Base-by-base conservation (phyloP, 1,140 invertebrate genomes). In the Penaeus indicus region DNA sequence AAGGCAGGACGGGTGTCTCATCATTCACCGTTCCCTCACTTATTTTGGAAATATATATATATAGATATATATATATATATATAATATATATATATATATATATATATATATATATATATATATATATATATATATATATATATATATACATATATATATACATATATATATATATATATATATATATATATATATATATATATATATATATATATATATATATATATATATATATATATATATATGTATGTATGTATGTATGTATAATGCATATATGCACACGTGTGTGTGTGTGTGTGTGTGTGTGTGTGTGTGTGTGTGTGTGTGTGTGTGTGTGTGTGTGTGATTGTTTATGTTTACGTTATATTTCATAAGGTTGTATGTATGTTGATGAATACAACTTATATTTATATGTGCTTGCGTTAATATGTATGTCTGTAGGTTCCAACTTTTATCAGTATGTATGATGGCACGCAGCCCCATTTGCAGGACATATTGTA, bases 201-300 rank as follows among this genome's bases (percentile, higher is more conserved):
- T 83, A 27, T 64, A 63, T 83, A 27, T 64, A 63, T 83, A 27
- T 83, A n/a, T 63, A 27, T 64, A 11, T 83, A 64, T 83, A 21
- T 81, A 81, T 81, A 54, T 81, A 81, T 81, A 81, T 54, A 81
- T 81, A 54, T 81, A 81, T 80, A 47, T 80, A 81, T 81, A 60
- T 81, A 81, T 81, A 25, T 54, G 61, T 81, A 54, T 81, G 25
- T 81, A 42, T 19, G 11, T 32, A 32, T 32, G 32, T 32, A 32
- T 32, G 32, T 32, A 32, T 32, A 32, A 32, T 2, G 32, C 32
- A 69, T 69, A 19, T 69, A 69, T 69, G 32, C 32, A 69, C 32
- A 22, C 13, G 22, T 22, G 1, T 22, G 32, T 69, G 13, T 69
- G 32, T 22, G 32, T 69, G 32, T 69, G 32, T 69, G 32, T 69